phyloP scores from a whole-genome alignment of 2,797 vertebrate species.

The Myotis pilosus region DNA sequence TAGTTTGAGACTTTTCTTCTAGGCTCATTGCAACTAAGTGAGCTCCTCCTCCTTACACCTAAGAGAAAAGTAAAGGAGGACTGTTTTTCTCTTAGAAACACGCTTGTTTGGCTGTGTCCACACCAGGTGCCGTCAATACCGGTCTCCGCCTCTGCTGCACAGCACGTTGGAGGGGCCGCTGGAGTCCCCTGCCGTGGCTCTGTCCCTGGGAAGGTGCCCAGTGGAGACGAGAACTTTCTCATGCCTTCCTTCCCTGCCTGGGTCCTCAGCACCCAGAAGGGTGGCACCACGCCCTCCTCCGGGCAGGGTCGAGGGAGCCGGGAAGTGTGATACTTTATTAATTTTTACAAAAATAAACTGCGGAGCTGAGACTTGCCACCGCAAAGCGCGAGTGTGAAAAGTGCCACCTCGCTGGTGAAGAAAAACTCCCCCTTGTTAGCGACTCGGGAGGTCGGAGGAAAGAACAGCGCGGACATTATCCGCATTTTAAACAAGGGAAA shows the following conservation, averaged over 20 bases:
- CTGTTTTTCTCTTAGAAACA: slow-evolving; percentile 75
- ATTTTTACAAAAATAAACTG: slow-evolving; percentile 79
- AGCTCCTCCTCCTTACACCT: slow-evolving; percentile 66
- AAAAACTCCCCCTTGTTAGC: slow-evolving; percentile 55
- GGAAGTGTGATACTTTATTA: slow-evolving; percentile 76
- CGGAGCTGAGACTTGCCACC: slow-evolving; percentile 56
- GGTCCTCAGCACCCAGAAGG: slow-evolving; percentile 43
- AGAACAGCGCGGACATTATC: background rate
- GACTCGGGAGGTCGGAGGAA: background rate
- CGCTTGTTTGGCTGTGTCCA: slow-evolving; percentile 63
- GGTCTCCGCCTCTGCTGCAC: background rate
- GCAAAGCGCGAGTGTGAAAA: slow-evolving; percentile 78
- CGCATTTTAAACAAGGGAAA: background rate
- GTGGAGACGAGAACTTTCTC: slow-evolving; percentile 66
- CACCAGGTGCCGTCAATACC: background rate
- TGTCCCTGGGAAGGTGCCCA: slow-evolving; percentile 71
- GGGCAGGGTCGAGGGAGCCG: slow-evolving; percentile 61
- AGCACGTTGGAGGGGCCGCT: background rate
- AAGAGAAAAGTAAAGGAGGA: slow-evolving; percentile 72
- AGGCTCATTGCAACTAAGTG: slow-evolving; percentile 33
- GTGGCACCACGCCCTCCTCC: slow-evolving; percentile 68
- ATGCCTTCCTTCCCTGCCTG: slow-evolving; percentile 58
- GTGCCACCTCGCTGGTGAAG: slow-evolving; percentile 74
- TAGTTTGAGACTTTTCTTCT: background rate
- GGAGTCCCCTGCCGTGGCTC: background rate